A percentile compares a stretch with the other conserved stretches of the same genome.
Conservation (phyloP, 2,888 invertebrate genomes). For the Opisthograptis luteolata region DNA sequence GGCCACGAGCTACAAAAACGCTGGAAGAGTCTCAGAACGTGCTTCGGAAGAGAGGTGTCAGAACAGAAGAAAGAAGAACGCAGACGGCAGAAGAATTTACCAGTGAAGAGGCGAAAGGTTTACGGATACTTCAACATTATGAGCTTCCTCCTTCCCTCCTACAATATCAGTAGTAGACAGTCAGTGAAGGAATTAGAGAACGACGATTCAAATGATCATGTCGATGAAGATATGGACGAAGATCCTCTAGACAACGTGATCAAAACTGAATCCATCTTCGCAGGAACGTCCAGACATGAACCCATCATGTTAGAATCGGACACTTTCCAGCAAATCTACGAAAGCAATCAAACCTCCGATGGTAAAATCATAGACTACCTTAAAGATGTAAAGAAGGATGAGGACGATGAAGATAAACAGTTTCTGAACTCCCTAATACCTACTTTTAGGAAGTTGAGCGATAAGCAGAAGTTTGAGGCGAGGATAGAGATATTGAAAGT, state of each 20-base stretch:
- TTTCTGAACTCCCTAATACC: slow-evolving; percentile 62
- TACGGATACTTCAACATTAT: slow-evolving; percentile 58
- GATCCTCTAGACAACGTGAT: slow-evolving; percentile 20
- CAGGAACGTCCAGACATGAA: slow-evolving; percentile 10
- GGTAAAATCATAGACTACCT: slow-evolving; percentile 52
- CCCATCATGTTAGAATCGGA: slow-evolving; percentile 12
- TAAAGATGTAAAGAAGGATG: slow-evolving; percentile 50
- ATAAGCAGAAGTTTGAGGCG: slow-evolving; percentile 60
- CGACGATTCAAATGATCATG: slow-evolving; percentile 20
- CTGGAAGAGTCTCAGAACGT: slow-evolving; percentile 64
- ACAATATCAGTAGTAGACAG: slow-evolving; percentile 9
- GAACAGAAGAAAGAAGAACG: slow-evolving; percentile 50
- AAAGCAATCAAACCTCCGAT: slow-evolving; percentile 43
- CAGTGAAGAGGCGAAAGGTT: slow-evolving; percentile 49
- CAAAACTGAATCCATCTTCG: slow-evolving; percentile 38
- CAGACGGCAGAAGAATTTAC: slow-evolving; percentile 41
- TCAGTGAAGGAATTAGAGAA: slow-evolving; percentile 13
- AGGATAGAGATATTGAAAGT: slow-evolving; percentile 61
- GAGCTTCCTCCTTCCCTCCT: slow-evolving; percentile 43
- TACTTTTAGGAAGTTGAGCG: slow-evolving; percentile 55
- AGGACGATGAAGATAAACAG: slow-evolving; percentile 61
- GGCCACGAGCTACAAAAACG: slow-evolving; percentile 58
- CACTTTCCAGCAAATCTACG: slow-evolving; percentile 37
- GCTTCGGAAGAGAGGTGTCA: slow-evolving; percentile 58
- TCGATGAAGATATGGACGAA: slow-evolving; percentile 10